phyloP scores from a whole-genome alignment of 1,140 invertebrate species.

The Pseudomyrmex concolor region DNA sequence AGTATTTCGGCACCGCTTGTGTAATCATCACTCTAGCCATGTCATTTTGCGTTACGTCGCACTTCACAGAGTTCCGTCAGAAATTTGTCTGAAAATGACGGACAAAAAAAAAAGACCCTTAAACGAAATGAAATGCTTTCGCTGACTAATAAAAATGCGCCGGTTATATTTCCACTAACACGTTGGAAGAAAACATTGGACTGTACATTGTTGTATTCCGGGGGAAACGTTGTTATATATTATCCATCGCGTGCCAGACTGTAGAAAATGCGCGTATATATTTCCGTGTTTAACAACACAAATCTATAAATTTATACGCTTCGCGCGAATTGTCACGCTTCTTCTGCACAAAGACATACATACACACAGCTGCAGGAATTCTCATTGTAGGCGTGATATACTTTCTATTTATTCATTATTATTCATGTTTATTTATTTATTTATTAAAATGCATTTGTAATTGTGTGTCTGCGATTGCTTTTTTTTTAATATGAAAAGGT shows the following conservation, averaged over 20 bases:
- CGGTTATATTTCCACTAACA: neutral
- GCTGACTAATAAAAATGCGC: conserved; percentile 26
- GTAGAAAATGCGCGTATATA: neutral
- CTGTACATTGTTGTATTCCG: no score
- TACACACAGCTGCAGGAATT: neutral
- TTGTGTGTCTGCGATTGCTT: neutral
- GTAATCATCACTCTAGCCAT: conserved; percentile 76
- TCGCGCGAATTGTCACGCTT: conserved; percentile 19
- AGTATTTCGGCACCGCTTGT: conserved; percentile 80
- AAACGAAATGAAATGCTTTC: conserved; percentile 1
- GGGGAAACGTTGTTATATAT: neutral
- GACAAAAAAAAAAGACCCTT: neutral
- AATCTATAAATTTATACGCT: neutral
- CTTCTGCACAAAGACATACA: conserved; percentile 1
- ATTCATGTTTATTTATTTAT: conserved; percentile 21
- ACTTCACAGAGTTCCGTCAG: conserved; percentile 39
- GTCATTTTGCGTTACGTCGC: conserved; percentile 73
- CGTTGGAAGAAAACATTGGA: no score
- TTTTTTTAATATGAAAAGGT: neutral
- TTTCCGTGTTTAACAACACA: neutral
- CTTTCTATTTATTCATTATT: conserved; percentile 51
- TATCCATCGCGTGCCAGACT: neutral
- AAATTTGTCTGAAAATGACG: conserved; percentile 15
- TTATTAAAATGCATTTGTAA: conserved; percentile 23
- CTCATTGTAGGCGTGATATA: conserved; percentile 10